A percentile compares a stretch with the other conserved stretches of the same genome.
Conservation (phyloP, 1,140 invertebrate genomes). For the Drosophila rufa region DNA sequence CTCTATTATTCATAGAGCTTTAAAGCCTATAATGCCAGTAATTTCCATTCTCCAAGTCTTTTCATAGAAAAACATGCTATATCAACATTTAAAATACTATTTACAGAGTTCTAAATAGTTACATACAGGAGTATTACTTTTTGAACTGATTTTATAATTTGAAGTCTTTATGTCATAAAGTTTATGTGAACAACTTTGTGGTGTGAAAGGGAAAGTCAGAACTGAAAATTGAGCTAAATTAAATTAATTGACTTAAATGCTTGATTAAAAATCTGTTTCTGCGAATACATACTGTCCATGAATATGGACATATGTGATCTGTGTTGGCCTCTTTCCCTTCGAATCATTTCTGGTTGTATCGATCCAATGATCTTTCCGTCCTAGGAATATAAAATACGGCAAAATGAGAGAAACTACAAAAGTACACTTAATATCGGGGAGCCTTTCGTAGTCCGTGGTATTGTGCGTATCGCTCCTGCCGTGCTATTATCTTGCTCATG, state of each 20-base stretch:
- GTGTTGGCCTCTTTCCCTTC: not conserved
- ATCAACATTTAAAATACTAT: too few relatives aligned
- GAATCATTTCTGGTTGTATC: not conserved
- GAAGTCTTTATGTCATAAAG: too few relatives aligned
- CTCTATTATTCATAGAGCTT: not conserved
- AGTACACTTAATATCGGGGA: too few relatives aligned
- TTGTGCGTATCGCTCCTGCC: not conserved
- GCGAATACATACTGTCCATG: not conserved
- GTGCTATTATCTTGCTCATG: slow-evolving; percentile 12
- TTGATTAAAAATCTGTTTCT: slow-evolving; percentile 2
- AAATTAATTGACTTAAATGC: slow-evolving; percentile 1
- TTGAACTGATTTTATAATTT: too few relatives aligned
- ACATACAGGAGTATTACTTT: too few relatives aligned
- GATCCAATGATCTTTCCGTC: too few relatives aligned
- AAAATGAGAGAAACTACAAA: too few relatives aligned
- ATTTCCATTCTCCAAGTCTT: not conserved
- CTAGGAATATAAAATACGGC: not conserved
- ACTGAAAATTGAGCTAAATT: not conserved
- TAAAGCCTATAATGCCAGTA: not conserved
- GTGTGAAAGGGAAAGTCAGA: not conserved
- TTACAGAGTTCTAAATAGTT: not conserved
- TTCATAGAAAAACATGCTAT: too few relatives aligned
- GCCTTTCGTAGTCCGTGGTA: too few relatives aligned
- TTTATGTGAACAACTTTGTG: not conserved
- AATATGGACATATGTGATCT: not conserved